Evolutionary conservation across 2,888 invertebrate species (phyloP), one percentile per base, ranked within the genome.

Genomic region (Eumacrocentrus americanus): DNA sequence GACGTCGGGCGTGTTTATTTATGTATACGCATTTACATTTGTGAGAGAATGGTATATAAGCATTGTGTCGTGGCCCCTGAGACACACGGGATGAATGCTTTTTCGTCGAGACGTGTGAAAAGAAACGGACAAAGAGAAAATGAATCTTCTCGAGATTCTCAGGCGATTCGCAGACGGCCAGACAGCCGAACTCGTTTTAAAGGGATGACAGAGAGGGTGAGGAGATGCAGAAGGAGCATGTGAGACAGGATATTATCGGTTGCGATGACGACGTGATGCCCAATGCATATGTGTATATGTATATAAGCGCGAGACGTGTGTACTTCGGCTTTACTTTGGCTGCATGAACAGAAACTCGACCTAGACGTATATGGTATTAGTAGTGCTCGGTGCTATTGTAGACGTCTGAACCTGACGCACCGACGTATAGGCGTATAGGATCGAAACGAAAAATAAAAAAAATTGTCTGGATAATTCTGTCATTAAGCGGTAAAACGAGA

Each of bases 81-180:
- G 18, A 25, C 12, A 42, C 38, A 38, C 46, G 53, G 60, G 60
- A 42, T 55, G 63, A 58, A 63, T 58, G 52, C 58, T 50, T 54
- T 59, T 57, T 62, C 52, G 53, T 67, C 60, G 62, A 67, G 71
- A 75, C 74, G 75, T 75, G 75, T 73, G 75, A 75, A 75, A 75
- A 73, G 71, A 70, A 73, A 70, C 67, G 73, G 66, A 74, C 73
- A 75, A 75, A 73, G 70, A 68, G 68, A 70, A 75, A 75, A 75
- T 74, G 74, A 75, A 72, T 73, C 72, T 75, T 74, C 69, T 69
- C n/a, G n/a, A 65, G 70, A 73, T 75, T 75, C 75, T 75, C 75
- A 75, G 73, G 74, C 73, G 67, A 67, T 67, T 53, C 68, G 67
- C 70, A 72, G 70, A 70, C 68, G 67, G 67, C 68, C 71, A 69